These are phyloP conservation scores for Holothuria scabra DNA, from an alignment of 53 echinoderm and acorn worm species.

Conservation along the genomic window DNA sequence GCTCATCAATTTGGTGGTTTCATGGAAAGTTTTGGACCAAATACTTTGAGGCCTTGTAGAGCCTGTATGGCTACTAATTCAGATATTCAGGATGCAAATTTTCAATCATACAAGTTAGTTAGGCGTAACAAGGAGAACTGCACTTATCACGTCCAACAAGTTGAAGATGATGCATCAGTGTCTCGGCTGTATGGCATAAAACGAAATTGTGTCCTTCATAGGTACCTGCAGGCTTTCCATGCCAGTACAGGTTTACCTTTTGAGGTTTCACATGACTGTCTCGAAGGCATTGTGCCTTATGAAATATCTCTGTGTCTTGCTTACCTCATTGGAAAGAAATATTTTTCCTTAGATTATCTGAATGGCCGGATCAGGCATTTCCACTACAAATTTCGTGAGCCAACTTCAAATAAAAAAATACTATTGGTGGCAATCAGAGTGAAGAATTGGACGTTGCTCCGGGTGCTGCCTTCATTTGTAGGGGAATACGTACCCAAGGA, in stretches of 20 bases:
- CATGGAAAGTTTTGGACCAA: slow-evolving; percentile 15
- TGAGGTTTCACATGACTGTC: slow-evolving; percentile 48
- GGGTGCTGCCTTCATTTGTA: slow-evolving; percentile 38
- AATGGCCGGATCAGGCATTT: slow-evolving; percentile 40
- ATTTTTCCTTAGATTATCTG: slow-evolving; percentile 38
- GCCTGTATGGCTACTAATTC: slow-evolving; percentile 29
- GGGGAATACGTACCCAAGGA: slow-evolving; percentile 33
- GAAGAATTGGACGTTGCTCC: slow-evolving; percentile 35
- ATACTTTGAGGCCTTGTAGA: slow-evolving; percentile 16
- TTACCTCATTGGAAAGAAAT: slow-evolving; percentile 30
- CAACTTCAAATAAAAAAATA: slow-evolving; percentile 6
- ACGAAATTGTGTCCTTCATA: slow-evolving; percentile 9
- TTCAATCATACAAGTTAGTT: neutral
- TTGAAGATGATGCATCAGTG: slow-evolving; percentile 4
- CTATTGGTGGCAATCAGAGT: slow-evolving; percentile 37
- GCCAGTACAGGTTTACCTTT: slow-evolving; percentile 41
- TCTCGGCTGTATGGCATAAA: slow-evolving; percentile 32
- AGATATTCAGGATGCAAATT: slow-evolving; percentile 9
- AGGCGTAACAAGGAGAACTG: slow-evolving; percentile 23
- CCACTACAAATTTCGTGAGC: slow-evolving; percentile 33
- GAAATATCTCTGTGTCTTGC: slow-evolving; percentile 34
- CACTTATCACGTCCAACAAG: slow-evolving; percentile 20
- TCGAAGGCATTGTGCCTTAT: slow-evolving; percentile 45
- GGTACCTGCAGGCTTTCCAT: neutral
- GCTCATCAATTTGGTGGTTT: slow-evolving; percentile 22